Conservation (phyloP, 2,797 vertebrate species). For the Lycodopsis pacificus region DNA sequence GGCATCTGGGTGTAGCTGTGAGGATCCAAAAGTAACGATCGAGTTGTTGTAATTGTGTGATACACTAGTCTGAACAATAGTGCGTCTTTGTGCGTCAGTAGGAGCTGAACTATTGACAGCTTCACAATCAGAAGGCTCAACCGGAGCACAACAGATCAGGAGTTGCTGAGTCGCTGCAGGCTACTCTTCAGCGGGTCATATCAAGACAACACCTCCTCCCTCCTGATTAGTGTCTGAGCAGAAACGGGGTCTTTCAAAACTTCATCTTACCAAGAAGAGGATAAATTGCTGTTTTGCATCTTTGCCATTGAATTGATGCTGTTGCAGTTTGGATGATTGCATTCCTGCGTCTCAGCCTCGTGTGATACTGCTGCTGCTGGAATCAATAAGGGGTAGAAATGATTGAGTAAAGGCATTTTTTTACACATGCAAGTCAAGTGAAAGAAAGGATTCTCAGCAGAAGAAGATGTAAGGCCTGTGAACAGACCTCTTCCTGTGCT, state of each 20-base stretch:
- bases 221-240: neutral
- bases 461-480: constrained; percentile 22
- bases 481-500: constrained; percentile 45
- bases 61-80: neutral
- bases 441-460: constrained; percentile 31
- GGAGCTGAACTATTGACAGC: constrained; percentile 38
- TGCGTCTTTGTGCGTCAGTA: constrained; percentile 30
- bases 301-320: neutral
- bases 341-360: neutral
- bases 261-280: neutral
- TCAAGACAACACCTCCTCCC: neutral
- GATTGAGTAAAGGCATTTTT: constrained; percentile 33
- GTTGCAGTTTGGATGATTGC: neutral
- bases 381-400: constrained; percentile 18
- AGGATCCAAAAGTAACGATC: neutral
- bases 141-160: constrained; percentile 16
- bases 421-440: constrained; percentile 15
- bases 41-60: neutral
- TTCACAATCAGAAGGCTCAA: constrained; percentile 23
- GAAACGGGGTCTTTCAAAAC: neutral
- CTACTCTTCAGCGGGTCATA: constrained; percentile 29
- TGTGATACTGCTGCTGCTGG: constrained; percentile 15
- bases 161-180: constrained; percentile 30
- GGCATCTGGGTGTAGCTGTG: neutral
- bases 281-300: neutral